Percentiles rank a stretch among this genome's conserved stretches.
Evolutionary conservation across 2,888 invertebrate genomes (phyloP).

Genomic region (Magallana nippona): DNA sequence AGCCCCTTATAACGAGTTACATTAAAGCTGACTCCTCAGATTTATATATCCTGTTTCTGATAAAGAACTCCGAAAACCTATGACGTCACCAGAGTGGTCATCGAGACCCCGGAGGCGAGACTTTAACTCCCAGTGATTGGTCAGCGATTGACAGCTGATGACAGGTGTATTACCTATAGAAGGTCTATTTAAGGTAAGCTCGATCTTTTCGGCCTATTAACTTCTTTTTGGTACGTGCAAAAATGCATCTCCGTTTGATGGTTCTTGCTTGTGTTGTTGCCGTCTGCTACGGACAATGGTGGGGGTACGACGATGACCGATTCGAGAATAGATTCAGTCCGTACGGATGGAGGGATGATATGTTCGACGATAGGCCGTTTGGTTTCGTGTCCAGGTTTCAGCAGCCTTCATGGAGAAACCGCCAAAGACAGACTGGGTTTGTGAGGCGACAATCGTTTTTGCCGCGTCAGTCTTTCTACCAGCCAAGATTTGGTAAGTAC

Average conservation of each 20-base stretch:
- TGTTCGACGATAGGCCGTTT: background rate
- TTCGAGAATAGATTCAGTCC: conserved; percentile 24
- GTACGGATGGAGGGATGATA: background rate
- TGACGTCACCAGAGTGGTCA: conserved; percentile 9
- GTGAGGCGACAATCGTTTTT: background rate
- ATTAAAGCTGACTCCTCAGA: background rate
- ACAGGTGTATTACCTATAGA: background rate
- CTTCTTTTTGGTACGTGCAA: background rate
- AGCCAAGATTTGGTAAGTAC: background rate
- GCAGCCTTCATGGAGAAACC: background rate
- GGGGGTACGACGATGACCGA: conserved; percentile 1
- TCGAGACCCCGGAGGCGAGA: conserved; percentile 17
- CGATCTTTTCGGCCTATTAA: background rate
- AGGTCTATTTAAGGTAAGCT: background rate
- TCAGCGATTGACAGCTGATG: background rate
- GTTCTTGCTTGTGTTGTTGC: background rate
- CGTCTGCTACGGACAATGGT: conserved; percentile 7
- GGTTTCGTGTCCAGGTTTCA: background rate
- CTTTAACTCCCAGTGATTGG: background rate
- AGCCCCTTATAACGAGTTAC: conserved; percentile 11
- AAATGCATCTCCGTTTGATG: background rate
- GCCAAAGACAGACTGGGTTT: background rate
- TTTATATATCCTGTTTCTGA: background rate
- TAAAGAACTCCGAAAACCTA: background rate
- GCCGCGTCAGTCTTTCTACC: background rate